Evolutionary conservation across 1,140 invertebrate species (phyloP).

Genomic region (Trichomalopsis sarcophagae): DNA sequence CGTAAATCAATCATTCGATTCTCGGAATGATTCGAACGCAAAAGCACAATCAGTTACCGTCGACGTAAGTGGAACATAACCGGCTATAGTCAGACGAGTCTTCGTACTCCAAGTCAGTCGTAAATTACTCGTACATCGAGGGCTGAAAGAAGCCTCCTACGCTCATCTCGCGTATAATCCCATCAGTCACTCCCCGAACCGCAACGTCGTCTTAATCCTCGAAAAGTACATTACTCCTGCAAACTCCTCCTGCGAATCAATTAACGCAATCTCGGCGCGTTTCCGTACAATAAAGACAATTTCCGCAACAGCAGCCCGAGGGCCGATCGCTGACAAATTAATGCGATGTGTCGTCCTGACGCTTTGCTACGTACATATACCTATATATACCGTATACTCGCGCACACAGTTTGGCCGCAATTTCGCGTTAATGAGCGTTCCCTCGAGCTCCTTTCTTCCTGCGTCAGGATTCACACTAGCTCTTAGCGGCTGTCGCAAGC

Average conservation of each 20-base stretch:
- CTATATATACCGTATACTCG: too few relatives aligned
- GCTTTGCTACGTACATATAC: not conserved
- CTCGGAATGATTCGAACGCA: not conserved
- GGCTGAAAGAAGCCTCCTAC: not conserved
- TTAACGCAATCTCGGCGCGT: not conserved
- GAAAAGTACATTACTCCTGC: too few relatives aligned
- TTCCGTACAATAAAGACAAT: not conserved
- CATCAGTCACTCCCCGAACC: not conserved
- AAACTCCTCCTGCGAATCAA: not conserved
- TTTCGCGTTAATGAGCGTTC: constrained; percentile 53
- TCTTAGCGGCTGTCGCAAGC: not conserved
- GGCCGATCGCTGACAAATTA: constrained; percentile 34
- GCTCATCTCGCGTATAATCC: not conserved
- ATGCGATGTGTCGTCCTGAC: not conserved
- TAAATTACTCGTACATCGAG: not conserved
- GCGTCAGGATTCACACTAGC: not conserved
- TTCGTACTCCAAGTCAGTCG: not conserved
- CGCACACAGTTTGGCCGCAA: not conserved
- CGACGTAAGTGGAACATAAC: not conserved
- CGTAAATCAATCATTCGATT: too few relatives aligned
- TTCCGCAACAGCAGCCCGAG: not conserved
- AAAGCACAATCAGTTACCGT: not conserved
- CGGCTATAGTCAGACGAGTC: not conserved
- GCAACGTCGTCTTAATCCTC: too few relatives aligned
- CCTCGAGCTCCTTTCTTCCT: not conserved